phyloP scores from a whole-genome alignment of 1,140 invertebrate species.

The Papilio dardanus region DNA sequence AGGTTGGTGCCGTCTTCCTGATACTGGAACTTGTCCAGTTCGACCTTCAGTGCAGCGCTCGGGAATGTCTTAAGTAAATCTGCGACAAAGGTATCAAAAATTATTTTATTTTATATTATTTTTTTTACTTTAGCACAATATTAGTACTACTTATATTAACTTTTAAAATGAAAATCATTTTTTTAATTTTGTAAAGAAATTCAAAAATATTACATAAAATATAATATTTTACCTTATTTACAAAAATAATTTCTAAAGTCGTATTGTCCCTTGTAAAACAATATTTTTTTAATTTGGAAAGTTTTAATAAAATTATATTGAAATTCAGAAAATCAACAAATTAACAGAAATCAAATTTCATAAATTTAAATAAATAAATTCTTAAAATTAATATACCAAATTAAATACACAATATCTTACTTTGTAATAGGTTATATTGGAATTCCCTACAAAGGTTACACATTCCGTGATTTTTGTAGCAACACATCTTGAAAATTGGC shows the following conservation, averaged over 20 bases:
- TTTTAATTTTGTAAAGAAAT: too few relatives aligned
- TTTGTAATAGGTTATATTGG: slow-evolving; percentile 69
- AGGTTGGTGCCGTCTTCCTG: slow-evolving; percentile 61
- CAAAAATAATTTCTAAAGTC: background rate
- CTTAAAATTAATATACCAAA: background rate
- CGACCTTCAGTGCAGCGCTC: slow-evolving; percentile 67
- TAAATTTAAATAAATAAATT: slow-evolving; percentile 36
- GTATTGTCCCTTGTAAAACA: background rate
- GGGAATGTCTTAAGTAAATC: slow-evolving; percentile 74
- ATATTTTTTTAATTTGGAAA: too few relatives aligned
- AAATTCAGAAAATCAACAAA: background rate
- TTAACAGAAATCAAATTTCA: too few relatives aligned
- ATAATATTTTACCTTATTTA: background rate
- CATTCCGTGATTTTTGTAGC: slow-evolving; percentile 74
- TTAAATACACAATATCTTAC: slow-evolving; percentile 57
- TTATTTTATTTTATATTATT: too few relatives aligned
- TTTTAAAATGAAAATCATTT: background rate
- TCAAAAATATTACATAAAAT: too few relatives aligned
- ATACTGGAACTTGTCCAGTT: slow-evolving; percentile 47
- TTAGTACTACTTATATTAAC: too few relatives aligned
- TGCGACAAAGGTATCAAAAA: slow-evolving; percentile 46
- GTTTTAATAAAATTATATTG: too few relatives aligned
- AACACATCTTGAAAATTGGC: slow-evolving; percentile 69
- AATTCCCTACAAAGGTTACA: slow-evolving; percentile 76
- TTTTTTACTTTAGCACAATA: too few relatives aligned